phyloP scores from a whole-genome alignment of 2,888 invertebrate genomes.

The Latheticus oryzae region DNA sequence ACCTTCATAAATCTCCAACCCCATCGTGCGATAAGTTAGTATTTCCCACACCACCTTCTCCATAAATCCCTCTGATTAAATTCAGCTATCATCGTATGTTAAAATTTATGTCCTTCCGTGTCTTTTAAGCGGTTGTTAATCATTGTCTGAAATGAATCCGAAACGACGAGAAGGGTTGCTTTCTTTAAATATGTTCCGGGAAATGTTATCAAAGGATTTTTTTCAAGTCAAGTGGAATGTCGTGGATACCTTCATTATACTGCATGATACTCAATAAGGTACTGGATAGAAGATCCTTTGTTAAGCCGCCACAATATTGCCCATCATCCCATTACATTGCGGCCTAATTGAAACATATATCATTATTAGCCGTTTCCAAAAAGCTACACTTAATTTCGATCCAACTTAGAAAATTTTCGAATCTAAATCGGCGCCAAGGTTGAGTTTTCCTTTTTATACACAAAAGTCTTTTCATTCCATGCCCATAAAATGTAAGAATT shows the following conservation, averaged over 20 bases:
- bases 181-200: conserved; percentile 38
- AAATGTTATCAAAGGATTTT: conserved; percentile 24
- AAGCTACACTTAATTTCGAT: too few relatives aligned
- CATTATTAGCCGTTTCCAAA: conserved; percentile 41
- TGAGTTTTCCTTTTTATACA: neutral
- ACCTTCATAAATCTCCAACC: too few relatives aligned
- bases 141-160: conserved; percentile 21
- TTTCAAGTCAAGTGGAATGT: conserved; percentile 19
- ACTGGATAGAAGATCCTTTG: conserved; percentile 40
- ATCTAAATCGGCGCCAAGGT: too few relatives aligned
- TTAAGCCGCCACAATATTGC: conserved; percentile 42
- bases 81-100: conserved; percentile 42
- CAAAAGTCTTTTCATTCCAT: neutral
- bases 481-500: neutral
- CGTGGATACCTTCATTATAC: conserved; percentile 42
- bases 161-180: conserved; percentile 35
- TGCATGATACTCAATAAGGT: conserved; percentile 45
- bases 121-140: conserved; percentile 26
- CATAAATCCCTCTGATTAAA: conserved; percentile 42
- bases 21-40: too few relatives aligned
- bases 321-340: conserved; percentile 43
- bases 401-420: too few relatives aligned
- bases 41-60: conserved; percentile 31
- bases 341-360: conserved; percentile 45
- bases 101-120: conserved; percentile 38